Percentiles rank a stretch among this genome's conserved stretches.
These are phyloP conservation scores for Tetranychus cinnabarinus DNA, from an alignment of 1,140 invertebrate species.

Conservation along the genomic window DNA sequence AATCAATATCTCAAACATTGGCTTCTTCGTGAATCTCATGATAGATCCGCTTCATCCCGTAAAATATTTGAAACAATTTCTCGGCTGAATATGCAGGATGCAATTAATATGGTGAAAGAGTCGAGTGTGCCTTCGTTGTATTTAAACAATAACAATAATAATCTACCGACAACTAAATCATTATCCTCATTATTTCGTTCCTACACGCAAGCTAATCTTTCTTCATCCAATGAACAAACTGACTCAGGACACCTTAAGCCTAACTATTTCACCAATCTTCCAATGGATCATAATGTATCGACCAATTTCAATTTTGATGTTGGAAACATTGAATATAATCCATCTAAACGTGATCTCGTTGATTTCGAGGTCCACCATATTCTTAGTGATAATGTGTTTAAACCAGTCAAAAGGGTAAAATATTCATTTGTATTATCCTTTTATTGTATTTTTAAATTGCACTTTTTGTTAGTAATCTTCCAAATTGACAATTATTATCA, in stretches of 20 bases:
- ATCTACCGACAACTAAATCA: slow-evolving; percentile 56
- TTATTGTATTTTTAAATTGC: not conserved
- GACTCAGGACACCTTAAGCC: not conserved
- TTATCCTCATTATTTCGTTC: slow-evolving; percentile 70
- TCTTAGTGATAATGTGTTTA: slow-evolving; percentile 64
- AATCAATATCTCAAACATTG: slow-evolving; percentile 73
- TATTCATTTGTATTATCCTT: not conserved
- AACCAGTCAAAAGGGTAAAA: slow-evolving; percentile 61
- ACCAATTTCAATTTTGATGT: slow-evolving; percentile 68
- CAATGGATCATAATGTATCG: slow-evolving; percentile 49
- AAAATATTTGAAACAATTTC: slow-evolving; percentile 86
- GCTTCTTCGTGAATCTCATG: slow-evolving; percentile 52
- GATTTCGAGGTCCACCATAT: slow-evolving; percentile 81
- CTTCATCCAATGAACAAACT: not conserved
- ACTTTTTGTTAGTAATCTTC: not conserved
- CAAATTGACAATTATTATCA: too few relatives aligned
- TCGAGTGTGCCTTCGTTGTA: not conserved
- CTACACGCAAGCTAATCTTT: slow-evolving; percentile 29
- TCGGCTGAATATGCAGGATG: slow-evolving; percentile 74
- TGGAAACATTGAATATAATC: slow-evolving; percentile 74
- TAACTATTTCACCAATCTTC: slow-evolving; percentile 13
- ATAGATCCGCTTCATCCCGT: slow-evolving; percentile 39
- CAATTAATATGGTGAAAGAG: slow-evolving; percentile 58
- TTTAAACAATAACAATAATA: slow-evolving; percentile 19
- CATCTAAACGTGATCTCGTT: slow-evolving; percentile 64